A percentile compares a stretch with the other conserved stretches of the same genome.
Evolutionary conservation across 2,888 invertebrate species (phyloP).

Genomic region (Marronus borbonicus): DNA sequence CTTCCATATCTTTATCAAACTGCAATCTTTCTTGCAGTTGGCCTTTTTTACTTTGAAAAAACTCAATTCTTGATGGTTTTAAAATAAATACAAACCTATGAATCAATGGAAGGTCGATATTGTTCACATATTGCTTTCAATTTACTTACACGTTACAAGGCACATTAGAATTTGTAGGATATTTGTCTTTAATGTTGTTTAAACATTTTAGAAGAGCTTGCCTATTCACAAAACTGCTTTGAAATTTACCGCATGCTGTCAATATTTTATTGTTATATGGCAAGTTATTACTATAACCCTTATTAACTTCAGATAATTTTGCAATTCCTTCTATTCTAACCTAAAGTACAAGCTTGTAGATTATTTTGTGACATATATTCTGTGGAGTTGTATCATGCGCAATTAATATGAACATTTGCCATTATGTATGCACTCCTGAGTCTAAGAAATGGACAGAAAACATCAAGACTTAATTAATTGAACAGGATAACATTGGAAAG

Average conservation of each 20-base stretch:
- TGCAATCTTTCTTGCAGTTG: slow-evolving; percentile 26
- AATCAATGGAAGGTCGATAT: neutral
- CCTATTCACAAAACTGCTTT: neutral
- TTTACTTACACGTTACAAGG: neutral
- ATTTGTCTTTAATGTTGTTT: neutral
- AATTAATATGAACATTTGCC: no score
- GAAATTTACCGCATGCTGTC: neutral
- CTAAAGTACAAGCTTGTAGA: neutral
- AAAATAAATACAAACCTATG: slow-evolving; percentile 35
- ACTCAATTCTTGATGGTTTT: slow-evolving; percentile 38
- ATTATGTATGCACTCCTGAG: no score
- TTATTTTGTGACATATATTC: no score
- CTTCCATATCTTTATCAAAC: slow-evolving; percentile 12
- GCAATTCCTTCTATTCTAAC: slow-evolving; percentile 3
- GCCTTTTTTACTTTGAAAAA: slow-evolving; percentile 27
- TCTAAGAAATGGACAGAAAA: no score
- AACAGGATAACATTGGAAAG: no score
- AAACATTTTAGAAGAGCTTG: neutral
- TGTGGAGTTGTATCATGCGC: no score
- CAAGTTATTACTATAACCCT: neutral
- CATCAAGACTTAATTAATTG: no score
- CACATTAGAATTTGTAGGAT: slow-evolving; percentile 16
- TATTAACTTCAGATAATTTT: neutral
- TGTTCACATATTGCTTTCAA: neutral
- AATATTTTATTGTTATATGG: neutral